Conservation (phyloP, 2,888 invertebrate species). For the Xylota sylvarum region DNA sequence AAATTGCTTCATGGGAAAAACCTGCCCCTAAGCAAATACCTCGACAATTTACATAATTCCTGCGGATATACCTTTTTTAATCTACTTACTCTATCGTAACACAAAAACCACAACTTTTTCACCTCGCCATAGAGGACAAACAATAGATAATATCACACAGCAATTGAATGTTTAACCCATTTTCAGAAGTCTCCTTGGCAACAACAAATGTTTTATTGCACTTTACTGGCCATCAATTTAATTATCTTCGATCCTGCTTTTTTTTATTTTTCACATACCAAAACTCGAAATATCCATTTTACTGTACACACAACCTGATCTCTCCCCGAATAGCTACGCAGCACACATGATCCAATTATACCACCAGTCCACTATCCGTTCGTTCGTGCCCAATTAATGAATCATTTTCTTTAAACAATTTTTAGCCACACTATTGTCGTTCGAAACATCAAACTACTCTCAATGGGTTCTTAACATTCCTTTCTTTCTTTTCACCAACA, state of each 20-base stretch:
- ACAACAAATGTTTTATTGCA: slow-evolving; percentile 60
- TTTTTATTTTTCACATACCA: slow-evolving; percentile 43
- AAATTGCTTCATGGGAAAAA: slow-evolving; percentile 12
- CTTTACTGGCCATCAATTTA: slow-evolving; percentile 46
- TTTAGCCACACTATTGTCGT: slow-evolving; percentile 20
- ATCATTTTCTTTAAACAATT: slow-evolving; percentile 32
- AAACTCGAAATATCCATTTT: slow-evolving; percentile 41
- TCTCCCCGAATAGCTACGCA: slow-evolving; percentile 13
- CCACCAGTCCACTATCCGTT: not conserved
- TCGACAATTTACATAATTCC: slow-evolving; percentile 59
- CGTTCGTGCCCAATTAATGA: slow-evolving; percentile 10
- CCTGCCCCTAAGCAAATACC: not conserved
- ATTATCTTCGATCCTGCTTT: slow-evolving; percentile 58
- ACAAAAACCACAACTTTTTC: slow-evolving; percentile 59
- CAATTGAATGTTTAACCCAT: slow-evolving; percentile 67
- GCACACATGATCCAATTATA: slow-evolving; percentile 28
- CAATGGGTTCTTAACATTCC: slow-evolving; percentile 28
- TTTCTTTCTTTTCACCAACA: slow-evolving; percentile 51
- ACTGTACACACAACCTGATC: slow-evolving; percentile 16
- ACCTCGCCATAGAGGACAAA: slow-evolving; percentile 61
- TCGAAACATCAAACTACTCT: slow-evolving; percentile 29
- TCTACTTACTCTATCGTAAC: slow-evolving; percentile 54
- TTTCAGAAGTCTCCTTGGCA: slow-evolving; percentile 66
- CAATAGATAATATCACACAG: slow-evolving; percentile 62
- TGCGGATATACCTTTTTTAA: slow-evolving; percentile 16